phyloP scores from a whole-genome alignment of 1,140 invertebrate species.

The Drosophila melanica region DNA sequence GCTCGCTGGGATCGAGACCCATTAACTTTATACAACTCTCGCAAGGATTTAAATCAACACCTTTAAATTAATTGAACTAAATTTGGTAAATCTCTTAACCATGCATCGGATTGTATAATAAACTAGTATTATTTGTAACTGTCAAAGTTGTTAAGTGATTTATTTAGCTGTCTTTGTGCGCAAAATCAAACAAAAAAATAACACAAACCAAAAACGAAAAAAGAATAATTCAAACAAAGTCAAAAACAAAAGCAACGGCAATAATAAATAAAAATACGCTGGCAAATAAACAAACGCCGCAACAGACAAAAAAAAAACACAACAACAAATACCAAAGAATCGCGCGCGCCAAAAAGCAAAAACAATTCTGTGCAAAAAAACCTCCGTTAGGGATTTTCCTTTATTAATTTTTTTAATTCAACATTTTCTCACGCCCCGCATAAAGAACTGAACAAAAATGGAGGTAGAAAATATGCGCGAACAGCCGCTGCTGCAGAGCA shows the following conservation, averaged over 20 bases:
- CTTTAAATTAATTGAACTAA: not conserved
- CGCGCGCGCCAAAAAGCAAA: constrained; percentile 63
- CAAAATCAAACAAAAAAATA: constrained; percentile 23
- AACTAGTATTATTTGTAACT: constrained; percentile 32
- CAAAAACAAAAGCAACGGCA: constrained; percentile 30
- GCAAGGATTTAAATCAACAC: constrained; percentile 19
- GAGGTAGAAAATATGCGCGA: constrained; percentile 72
- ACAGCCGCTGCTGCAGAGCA: constrained; percentile 57
- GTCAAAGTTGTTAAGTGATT: constrained; percentile 23
- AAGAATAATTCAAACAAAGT: constrained; percentile 8
- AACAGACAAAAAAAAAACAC: constrained; percentile 34
- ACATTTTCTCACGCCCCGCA: constrained; percentile 41
- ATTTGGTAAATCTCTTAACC: not conserved
- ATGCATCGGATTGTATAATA: constrained; percentile 19
- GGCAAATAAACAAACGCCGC: constrained; percentile 67
- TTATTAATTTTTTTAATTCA: constrained; percentile 19
- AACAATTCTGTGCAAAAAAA: constrained; percentile 16
- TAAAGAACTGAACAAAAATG: constrained; percentile 40
- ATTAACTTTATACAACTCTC: not conserved
- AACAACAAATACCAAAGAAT: constrained; percentile 14
- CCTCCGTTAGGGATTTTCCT: constrained; percentile 35
- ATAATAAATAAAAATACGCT: constrained; percentile 35
- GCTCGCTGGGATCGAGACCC: constrained; percentile 11
- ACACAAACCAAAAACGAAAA: not conserved
- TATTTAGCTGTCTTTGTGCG: constrained; percentile 31